Evolutionary conservation across 2,797 vertebrate species (phyloP).

Genomic region (Lepidocolaptes lacrymiger): DNA sequence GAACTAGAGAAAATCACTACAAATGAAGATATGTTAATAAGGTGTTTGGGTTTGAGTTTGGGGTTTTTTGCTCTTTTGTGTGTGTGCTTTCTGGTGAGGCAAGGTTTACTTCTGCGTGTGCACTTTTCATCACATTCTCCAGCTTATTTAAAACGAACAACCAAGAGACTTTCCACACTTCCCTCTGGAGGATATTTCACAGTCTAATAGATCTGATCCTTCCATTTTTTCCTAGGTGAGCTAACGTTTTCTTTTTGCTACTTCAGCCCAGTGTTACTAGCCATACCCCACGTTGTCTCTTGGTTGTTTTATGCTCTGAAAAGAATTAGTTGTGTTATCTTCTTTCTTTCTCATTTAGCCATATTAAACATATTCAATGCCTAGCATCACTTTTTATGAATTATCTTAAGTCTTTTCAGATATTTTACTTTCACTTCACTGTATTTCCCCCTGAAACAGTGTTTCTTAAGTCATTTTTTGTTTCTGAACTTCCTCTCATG

Average conservation of each 20-base stretch:
- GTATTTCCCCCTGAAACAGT: neutral
- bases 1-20: neutral
- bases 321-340: neutral
- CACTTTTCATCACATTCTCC: neutral
- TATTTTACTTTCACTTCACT: constrained; percentile 4
- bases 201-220: neutral
- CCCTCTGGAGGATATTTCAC: neutral
- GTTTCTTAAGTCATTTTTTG: neutral
- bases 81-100: neutral
- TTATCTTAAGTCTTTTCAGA: neutral
- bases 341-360: neutral
- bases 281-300: neutral
- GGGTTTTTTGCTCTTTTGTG: neutral
- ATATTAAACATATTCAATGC: neutral
- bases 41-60: neutral
- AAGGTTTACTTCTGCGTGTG: neutral
- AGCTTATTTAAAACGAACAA: neutral
- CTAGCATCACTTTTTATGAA: neutral
- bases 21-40: neutral
- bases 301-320: neutral
- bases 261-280: neutral
- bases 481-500: neutral
- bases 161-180: neutral
- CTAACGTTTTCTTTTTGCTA: neutral
- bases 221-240: neutral